These are phyloP conservation scores for Papilio polyxenes DNA, from an alignment of 1,140 invertebrate species.

Conservation along the genomic window DNA sequence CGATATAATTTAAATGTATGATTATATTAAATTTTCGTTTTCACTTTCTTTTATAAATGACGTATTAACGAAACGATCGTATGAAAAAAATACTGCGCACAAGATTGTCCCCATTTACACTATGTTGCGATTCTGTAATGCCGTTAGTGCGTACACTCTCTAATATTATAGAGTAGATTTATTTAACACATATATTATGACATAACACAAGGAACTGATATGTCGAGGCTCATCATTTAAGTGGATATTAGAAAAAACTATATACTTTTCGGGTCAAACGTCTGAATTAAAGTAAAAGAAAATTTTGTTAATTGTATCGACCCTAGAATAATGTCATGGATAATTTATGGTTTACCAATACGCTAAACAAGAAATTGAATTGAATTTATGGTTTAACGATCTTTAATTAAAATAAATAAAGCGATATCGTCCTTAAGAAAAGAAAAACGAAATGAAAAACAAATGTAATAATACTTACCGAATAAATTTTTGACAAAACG, in stretches of 20 bases:
- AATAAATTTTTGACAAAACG: neutral
- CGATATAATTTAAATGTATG: neutral
- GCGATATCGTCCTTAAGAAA: neutral
- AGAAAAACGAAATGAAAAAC: neutral
- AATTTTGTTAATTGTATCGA: too few relatives aligned
- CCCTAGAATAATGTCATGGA: neutral
- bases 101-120: slow-evolving; percentile 25
- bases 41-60: neutral
- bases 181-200: slow-evolving; percentile 29
- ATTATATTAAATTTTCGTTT: neutral
- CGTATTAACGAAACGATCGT: neutral
- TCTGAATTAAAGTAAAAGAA: neutral
- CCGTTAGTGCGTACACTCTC: slow-evolving; percentile 28
- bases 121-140: slow-evolving; percentile 25
- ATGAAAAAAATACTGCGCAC: slow-evolving; percentile 27
- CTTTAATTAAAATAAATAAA: neutral
- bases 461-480: neutral
- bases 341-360: neutral
- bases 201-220: slow-evolving; percentile 15
- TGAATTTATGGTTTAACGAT: neutral
- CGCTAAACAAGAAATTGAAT: too few relatives aligned
- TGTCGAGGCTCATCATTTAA: neutral
- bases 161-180: neutral
- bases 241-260: neutral
- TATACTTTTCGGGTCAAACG: neutral